Percentiles rank a stretch among this genome's conserved stretches.
Conservation (phyloP, 1,140 invertebrate genomes). For the Papilio glaucus region DNA sequence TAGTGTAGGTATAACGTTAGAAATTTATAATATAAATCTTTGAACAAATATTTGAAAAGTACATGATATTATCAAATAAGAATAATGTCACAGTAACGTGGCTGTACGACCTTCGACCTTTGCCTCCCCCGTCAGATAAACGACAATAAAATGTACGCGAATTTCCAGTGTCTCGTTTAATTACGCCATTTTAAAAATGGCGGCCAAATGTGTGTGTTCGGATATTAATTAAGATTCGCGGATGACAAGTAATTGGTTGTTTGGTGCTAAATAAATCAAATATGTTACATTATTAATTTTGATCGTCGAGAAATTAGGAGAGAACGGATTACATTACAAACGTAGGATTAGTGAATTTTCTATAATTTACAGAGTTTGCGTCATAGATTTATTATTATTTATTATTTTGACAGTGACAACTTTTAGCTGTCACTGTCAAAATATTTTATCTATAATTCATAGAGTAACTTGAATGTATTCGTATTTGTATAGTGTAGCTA, state of each 20-base stretch:
- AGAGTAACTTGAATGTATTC: too few species aligned
- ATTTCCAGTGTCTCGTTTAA: conserved; percentile 14
- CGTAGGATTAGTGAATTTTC: too few species aligned
- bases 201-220: background rate
- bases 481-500: too few species aligned
- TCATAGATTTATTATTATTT: too few species aligned
- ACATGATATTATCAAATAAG: background rate
- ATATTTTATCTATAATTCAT: too few species aligned
- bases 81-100: background rate
- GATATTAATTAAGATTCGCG: conserved; percentile 8
- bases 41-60: too few species aligned
- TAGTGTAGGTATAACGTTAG: too few species aligned
- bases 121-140: conserved; percentile 7
- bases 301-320: background rate
- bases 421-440: too few species aligned
- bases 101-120: conserved; percentile 15
- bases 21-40: too few species aligned
- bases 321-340: background rate
- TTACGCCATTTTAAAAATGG: conserved; percentile 20
- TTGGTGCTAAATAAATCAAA: background rate
- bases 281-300: background rate
- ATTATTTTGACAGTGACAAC: too few species aligned
- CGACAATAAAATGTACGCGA: conserved; percentile 18
- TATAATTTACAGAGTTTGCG: too few species aligned
- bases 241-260: conserved; percentile 4